Evolutionary conservation across 2,113 vertebrate species (phyloP).

Genomic region (Dromiciops gliroides): DNA sequence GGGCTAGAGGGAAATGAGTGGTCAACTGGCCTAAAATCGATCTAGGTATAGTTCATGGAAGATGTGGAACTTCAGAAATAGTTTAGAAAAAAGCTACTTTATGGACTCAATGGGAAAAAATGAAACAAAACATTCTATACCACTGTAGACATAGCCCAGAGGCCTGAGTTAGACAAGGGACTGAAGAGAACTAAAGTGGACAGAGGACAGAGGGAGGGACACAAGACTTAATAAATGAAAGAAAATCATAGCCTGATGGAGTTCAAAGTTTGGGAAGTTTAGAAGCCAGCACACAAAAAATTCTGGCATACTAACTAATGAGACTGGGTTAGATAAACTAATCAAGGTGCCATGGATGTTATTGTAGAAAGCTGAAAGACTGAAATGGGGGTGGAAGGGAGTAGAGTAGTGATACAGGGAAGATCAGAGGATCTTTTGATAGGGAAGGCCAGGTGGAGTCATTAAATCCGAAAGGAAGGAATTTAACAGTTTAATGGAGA

Average conservation of each 20-base stretch:
- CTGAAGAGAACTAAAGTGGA: background rate
- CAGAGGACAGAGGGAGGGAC: background rate
- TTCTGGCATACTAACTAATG: background rate
- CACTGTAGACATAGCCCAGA: background rate
- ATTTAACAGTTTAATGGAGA: background rate
- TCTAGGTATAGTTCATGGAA: too few species aligned
- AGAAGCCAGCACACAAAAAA: background rate
- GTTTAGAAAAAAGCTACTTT: background rate
- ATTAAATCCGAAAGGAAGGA: background rate
- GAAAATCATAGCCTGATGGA: background rate
- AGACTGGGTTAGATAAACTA: background rate
- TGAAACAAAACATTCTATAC: background rate
- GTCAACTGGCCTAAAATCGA: slow-evolving; percentile 45
- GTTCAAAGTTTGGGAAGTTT: background rate
- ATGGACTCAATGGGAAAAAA: background rate
- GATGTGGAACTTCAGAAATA: background rate
- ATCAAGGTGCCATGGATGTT: background rate
- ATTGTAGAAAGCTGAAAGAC: background rate
- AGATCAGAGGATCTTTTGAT: background rate
- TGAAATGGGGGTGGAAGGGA: background rate
- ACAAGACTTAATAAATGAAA: background rate
- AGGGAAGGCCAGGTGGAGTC: background rate
- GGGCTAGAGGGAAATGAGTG: background rate
- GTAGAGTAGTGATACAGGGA: background rate
- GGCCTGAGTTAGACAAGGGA: background rate